Conservation (phyloP, 2,888 invertebrate genomes). For the Choreutis nemorana region DNA sequence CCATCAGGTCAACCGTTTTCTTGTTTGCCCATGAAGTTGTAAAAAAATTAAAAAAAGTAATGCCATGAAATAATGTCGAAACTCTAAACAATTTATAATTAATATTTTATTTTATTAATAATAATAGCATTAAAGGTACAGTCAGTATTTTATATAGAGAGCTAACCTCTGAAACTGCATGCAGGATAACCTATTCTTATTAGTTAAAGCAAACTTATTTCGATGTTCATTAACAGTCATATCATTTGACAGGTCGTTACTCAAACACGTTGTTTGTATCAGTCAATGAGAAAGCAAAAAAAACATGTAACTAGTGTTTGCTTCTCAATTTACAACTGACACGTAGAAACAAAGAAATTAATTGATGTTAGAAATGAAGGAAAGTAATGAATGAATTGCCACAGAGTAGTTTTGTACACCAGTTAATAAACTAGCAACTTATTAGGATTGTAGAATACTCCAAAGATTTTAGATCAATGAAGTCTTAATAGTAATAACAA, state of each 20-base stretch:
- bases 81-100: too few relatives aligned
- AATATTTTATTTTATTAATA: constrained; percentile 7
- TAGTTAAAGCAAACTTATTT: constrained; percentile 41
- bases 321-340: constrained; percentile 62
- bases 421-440: too few relatives aligned
- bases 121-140: constrained; percentile 8
- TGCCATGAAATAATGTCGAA: too few relatives aligned
- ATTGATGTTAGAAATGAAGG: constrained; percentile 58
- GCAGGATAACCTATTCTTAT: constrained; percentile 43
- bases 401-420: too few relatives aligned
- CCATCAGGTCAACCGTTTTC: too few relatives aligned
- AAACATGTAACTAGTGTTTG: constrained; percentile 49
- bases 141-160: constrained; percentile 28
- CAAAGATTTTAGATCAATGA: too few relatives aligned
- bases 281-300: constrained; percentile 25
- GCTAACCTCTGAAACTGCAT: too few relatives aligned
- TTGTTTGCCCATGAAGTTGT: too few relatives aligned
- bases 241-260: constrained; percentile 44
- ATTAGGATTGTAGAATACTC: too few relatives aligned
- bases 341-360: constrained; percentile 61
- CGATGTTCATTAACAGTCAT: constrained; percentile 47
- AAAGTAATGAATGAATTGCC: constrained; percentile 41
- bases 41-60: too few relatives aligned
- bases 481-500: too few relatives aligned
- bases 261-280: constrained; percentile 46